A percentile compares a stretch with the other conserved stretches of the same genome.
phyloP scores from a whole-genome alignment of 1,140 invertebrate genomes.

The Microplitis demolitor region DNA sequence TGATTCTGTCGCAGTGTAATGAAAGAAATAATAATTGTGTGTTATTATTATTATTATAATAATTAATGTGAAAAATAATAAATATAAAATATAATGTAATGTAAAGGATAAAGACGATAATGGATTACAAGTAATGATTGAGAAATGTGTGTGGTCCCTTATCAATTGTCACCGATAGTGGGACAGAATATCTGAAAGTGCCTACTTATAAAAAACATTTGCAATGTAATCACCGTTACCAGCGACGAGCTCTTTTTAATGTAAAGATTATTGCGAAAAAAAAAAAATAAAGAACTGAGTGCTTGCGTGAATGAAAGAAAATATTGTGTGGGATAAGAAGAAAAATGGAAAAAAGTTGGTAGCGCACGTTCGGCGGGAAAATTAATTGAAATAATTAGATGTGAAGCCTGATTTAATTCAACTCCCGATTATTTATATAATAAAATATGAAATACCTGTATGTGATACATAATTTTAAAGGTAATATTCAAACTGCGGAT shows the following conservation, averaged over 20 bases:
- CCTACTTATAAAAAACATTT: conserved; percentile 14
- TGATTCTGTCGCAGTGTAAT: not conserved
- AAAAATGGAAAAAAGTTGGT: not conserved
- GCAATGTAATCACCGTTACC: not conserved
- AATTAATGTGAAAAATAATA: not conserved
- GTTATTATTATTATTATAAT: not conserved
- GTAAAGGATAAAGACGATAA: not conserved
- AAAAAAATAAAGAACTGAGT: too few species aligned
- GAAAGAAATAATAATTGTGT: not conserved
- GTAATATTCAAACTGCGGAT: conserved; percentile 45
- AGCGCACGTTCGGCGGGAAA: too few species aligned
- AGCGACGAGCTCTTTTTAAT: not conserved
- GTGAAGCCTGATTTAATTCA: conserved; percentile 27
- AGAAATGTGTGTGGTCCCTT: conserved; percentile 4
- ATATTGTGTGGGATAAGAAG: not conserved
- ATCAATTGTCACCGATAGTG: conserved; percentile 8
- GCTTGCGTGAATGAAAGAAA: too few species aligned
- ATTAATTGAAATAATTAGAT: not conserved
- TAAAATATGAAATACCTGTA: conserved; percentile 46
- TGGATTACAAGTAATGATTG: not conserved
- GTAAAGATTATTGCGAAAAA: not conserved
- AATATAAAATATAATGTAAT: not conserved
- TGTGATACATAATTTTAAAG: conserved; percentile 54
- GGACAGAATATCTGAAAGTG: conserved; percentile 28
- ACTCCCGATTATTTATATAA: conserved; percentile 46